Percentiles rank a stretch among this genome's conserved stretches.
Evolutionary conservation across 2,888 invertebrate species (phyloP).

Genomic region (Timema podura): DNA sequence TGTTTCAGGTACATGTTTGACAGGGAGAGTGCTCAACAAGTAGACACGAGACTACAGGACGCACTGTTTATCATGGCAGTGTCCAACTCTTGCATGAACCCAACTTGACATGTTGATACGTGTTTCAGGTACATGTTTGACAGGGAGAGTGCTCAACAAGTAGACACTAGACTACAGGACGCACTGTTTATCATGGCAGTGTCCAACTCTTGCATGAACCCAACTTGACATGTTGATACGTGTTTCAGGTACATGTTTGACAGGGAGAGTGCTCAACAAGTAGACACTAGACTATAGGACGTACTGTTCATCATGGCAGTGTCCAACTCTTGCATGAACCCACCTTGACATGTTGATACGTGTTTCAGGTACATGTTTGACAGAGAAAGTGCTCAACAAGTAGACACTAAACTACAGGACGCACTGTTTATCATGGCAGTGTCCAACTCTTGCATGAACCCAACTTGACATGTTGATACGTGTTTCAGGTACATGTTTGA

Average conservation of each 20-base stretch:
- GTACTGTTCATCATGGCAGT: constrained; percentile 74
- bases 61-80: constrained; percentile 74
- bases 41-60: constrained; percentile 63
- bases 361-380: no score
- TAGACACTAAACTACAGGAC: no score
- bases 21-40: constrained; percentile 58
- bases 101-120: constrained; percentile 42
- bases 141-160: no score
- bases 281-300: constrained; percentile 63
- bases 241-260: constrained; percentile 64
- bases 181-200: no score
- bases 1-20: constrained; percentile 64
- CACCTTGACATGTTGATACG: constrained; percentile 42
- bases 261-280: constrained; percentile 58
- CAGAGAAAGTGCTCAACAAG: no score
- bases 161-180: no score
- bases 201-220: no score
- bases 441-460: no score
- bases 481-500: constrained; percentile 64
- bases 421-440: no score
- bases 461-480: no score
- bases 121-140: no score
- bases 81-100: constrained; percentile 76
- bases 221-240: no score
- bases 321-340: constrained; percentile 76